These are phyloP conservation scores for Odontophorus gujanensis DNA, from an alignment of 2,113 vertebrate species.

Conservation along the genomic window DNA sequence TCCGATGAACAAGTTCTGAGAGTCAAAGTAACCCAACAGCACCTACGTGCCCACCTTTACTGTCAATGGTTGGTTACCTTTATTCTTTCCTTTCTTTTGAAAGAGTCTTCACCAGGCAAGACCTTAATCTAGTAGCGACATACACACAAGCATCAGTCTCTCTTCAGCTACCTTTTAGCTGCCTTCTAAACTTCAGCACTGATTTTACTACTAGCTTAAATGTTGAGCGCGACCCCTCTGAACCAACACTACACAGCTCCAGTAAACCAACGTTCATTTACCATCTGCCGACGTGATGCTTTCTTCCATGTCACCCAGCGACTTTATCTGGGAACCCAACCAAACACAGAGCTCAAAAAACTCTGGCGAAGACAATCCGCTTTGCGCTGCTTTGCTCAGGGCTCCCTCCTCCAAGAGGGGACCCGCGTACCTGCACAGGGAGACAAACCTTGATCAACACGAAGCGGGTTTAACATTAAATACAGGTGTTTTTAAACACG, in stretches of 20 bases:
- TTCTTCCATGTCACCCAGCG: slow-evolving; percentile 85
- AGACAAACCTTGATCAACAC: neutral
- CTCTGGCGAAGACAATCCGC: slow-evolving; percentile 86
- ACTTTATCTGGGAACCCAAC: slow-evolving; percentile 85
- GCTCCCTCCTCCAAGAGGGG: slow-evolving; percentile 86
- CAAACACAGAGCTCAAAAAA: slow-evolving; percentile 89
- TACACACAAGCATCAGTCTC: neutral
- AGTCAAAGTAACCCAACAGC: neutral
- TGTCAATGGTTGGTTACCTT: neutral
- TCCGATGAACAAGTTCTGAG: neutral
- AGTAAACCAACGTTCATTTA: slow-evolving; percentile 37
- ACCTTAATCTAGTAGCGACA: neutral
- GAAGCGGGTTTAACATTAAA: neutral
- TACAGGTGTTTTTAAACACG: fast-evolving
- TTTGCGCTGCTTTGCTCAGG: slow-evolving; percentile 82
- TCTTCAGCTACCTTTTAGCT: neutral
- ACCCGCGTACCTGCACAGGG: slow-evolving; percentile 84
- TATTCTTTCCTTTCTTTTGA: neutral
- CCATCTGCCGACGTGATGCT: slow-evolving; percentile 81
- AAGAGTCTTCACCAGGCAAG: neutral
- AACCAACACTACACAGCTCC: neutral
- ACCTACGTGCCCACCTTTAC: neutral
- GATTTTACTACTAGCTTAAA: neutral
- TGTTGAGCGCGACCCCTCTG: neutral
- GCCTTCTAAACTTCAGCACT: neutral